These are phyloP conservation scores for Glandiceps talaboti DNA, from an alignment of 53 echinoderm and acorn worm genomes.

Conservation along the genomic window DNA sequence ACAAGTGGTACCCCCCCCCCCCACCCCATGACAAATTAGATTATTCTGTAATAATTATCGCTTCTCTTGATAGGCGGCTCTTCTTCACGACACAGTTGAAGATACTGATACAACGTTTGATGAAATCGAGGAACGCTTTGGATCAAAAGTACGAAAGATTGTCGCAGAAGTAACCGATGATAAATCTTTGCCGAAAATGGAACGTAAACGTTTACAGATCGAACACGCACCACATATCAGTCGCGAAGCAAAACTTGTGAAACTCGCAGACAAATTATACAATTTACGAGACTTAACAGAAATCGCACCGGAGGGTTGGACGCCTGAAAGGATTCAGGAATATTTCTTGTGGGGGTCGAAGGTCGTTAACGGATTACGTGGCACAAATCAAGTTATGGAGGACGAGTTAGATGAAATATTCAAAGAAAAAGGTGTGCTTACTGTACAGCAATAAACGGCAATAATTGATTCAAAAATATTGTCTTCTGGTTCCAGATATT, in stretches of 20 bases:
- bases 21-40: neutral
- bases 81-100: slow-evolving; percentile 92
- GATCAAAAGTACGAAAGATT: slow-evolving; percentile 71
- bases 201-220: slow-evolving; percentile 70
- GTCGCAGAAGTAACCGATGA: slow-evolving; percentile 95
- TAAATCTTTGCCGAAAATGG: slow-evolving; percentile 73
- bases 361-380: slow-evolving; percentile 47
- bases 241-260: slow-evolving; percentile 84
- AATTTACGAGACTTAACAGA: slow-evolving; percentile 74
- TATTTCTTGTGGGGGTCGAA: slow-evolving; percentile 66
- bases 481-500: too few species aligned
- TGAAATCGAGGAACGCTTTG: slow-evolving; percentile 76
- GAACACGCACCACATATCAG: slow-evolving; percentile 70
- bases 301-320: slow-evolving; percentile 68
- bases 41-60: neutral
- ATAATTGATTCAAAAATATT: too few species aligned
- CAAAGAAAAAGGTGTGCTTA: slow-evolving; percentile 27
- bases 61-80: slow-evolving; percentile 49
- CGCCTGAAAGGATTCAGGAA: slow-evolving; percentile 37
- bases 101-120: slow-evolving; percentile 90
- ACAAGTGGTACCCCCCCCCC: neutral
- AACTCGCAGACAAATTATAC: slow-evolving; percentile 87
- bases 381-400: slow-evolving; percentile 39
- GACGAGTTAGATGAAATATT: slow-evolving; percentile 57
- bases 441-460: too few species aligned